phyloP scores from a whole-genome alignment of 2,797 vertebrate genomes.

The Rhinoraja longicauda region DNA sequence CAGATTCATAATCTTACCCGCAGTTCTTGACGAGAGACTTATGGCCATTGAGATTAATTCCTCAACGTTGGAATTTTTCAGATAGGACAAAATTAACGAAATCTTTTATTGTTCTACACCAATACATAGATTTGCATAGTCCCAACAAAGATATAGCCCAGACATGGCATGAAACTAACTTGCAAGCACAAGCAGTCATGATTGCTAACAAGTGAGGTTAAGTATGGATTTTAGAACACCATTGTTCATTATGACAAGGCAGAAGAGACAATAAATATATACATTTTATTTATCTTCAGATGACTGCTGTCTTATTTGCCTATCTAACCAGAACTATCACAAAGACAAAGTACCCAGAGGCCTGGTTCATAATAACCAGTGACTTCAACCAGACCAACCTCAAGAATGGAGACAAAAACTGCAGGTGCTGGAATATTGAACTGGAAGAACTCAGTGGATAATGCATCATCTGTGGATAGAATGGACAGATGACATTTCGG shows the following conservation, averaged over 20 bases:
- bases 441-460: too few relatives aligned
- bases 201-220: neutral
- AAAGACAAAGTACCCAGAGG: neutral
- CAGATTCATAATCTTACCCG: neutral
- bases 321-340: neutral
- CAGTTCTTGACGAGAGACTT: neutral
- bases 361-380: too few relatives aligned
- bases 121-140: neutral
- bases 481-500: too few relatives aligned
- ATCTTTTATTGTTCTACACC: neutral
- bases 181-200: neutral
- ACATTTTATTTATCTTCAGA: neutral
- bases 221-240: conserved; percentile 23
- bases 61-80: neutral
- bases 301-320: neutral
- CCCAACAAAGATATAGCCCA: neutral
- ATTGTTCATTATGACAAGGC: conserved; percentile 25
- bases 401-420: too few relatives aligned
- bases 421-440: too few relatives aligned
- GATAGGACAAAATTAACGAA: neutral
- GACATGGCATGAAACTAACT: neutral
- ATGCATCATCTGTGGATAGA: too few relatives aligned
- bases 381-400: too few relatives aligned
- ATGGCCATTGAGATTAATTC: neutral
- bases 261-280: neutral